Conservation (phyloP, 2,797 vertebrate species). For the Sebastes minor region DNA sequence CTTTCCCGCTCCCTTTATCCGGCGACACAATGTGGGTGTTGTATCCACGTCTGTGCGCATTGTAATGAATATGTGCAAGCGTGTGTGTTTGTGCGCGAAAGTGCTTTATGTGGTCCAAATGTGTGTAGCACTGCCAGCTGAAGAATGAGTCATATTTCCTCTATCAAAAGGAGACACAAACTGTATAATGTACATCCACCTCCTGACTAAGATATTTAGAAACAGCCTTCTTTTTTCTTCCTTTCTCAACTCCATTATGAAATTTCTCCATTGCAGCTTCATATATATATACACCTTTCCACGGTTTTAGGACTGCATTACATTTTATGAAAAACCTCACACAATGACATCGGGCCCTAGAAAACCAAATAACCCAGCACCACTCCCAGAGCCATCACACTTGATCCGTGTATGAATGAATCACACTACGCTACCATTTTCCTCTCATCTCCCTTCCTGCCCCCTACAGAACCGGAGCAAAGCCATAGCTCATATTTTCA, state of each 20-base stretch:
- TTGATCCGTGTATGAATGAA: constrained; percentile 72
- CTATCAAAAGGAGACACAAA: constrained; percentile 36
- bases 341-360: constrained; percentile 53
- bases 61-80: constrained; percentile 13
- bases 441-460: constrained; percentile 66
- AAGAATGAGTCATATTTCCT: constrained; percentile 39
- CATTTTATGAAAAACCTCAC: constrained; percentile 61
- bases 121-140: constrained; percentile 22
- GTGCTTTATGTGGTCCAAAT: constrained; percentile 18
- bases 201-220: constrained; percentile 44
- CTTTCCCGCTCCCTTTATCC: constrained; percentile 43
- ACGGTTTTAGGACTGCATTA: constrained; percentile 54
- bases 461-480: constrained; percentile 61
- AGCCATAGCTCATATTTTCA: constrained; percentile 71
- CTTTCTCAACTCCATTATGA: constrained; percentile 33
- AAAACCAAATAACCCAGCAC: constrained; percentile 65
- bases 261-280: constrained; percentile 21
- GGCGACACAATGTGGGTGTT: constrained; percentile 36
- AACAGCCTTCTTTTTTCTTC: constrained; percentile 9
- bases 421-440: constrained; percentile 67
- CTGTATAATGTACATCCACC: constrained; percentile 33
- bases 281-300: constrained; percentile 30
- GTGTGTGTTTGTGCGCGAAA: not conserved
- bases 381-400: constrained; percentile 69
- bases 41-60: constrained; percentile 22